Conservation (phyloP, 2,888 invertebrate genomes). For the Eupithecia tripunctaria region DNA sequence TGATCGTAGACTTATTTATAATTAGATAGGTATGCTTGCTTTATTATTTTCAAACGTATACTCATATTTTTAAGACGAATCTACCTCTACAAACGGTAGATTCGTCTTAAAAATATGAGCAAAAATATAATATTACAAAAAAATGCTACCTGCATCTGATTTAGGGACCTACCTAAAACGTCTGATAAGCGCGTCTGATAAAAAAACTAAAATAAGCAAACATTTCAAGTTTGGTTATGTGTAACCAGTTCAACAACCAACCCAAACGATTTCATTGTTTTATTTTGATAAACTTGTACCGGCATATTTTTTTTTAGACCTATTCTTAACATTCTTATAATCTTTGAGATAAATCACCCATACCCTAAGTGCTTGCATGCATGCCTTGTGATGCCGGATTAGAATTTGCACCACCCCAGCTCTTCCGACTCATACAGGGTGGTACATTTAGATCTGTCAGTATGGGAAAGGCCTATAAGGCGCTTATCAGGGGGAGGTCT, state of each 20-base stretch:
- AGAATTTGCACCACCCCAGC: too few relatives aligned
- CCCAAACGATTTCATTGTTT: background rate
- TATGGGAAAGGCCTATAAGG: too few relatives aligned
- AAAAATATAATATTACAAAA: background rate
- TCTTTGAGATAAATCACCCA: too few relatives aligned
- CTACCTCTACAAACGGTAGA: background rate
- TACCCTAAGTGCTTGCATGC: too few relatives aligned
- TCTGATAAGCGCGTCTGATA: background rate
- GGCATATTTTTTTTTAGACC: background rate
- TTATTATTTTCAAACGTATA: background rate
- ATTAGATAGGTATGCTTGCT: background rate
- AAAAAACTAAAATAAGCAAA: background rate
- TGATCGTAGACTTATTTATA: background rate
- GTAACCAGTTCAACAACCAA: slow-evolving; percentile 4
- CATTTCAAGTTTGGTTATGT: background rate
- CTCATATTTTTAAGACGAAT: too few relatives aligned
- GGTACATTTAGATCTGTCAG: too few relatives aligned
- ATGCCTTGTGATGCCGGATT: too few relatives aligned
- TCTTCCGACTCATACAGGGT: too few relatives aligned
- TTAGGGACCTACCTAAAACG: background rate
- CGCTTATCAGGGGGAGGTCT: too few relatives aligned
- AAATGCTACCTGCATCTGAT: background rate
- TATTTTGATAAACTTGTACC: background rate
- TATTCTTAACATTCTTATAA: background rate
- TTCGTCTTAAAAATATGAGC: background rate